Conservation (phyloP, 1,140 invertebrate genomes). For the Trypoxylus dichotomus region DNA sequence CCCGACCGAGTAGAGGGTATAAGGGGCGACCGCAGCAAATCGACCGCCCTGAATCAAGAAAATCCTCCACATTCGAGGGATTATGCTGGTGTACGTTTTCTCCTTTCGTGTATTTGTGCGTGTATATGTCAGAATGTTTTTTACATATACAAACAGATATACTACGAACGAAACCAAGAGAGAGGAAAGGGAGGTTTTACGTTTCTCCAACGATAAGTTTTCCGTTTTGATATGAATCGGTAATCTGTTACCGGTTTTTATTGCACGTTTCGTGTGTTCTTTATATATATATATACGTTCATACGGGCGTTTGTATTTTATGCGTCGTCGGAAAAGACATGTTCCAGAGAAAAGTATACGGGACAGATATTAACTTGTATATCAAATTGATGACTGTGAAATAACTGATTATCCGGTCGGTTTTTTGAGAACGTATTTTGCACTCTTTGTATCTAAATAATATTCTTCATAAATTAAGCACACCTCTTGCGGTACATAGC, state of each 20-base stretch:
- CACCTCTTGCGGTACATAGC: not conserved
- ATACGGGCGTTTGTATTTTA: not conserved
- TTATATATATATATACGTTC: not conserved
- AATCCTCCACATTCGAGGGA: conserved; percentile 21
- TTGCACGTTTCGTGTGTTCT: conserved; percentile 6
- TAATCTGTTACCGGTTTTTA: conserved; percentile 16
- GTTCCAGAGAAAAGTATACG: not conserved
- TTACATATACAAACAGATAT: not conserved
- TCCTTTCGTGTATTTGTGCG: not conserved
- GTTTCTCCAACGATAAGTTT: conserved; percentile 6
- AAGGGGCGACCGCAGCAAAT: conserved; percentile 13
- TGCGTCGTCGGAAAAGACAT: not conserved
- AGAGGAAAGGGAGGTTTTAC: not conserved
- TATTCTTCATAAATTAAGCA: not conserved
- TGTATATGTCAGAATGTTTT: not conserved
- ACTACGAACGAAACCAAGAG: not conserved
- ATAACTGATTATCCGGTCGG: not conserved
- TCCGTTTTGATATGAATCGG: conserved; percentile 15
- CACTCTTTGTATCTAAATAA: not conserved
- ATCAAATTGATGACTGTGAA: not conserved
- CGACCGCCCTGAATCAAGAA: conserved; percentile 20
- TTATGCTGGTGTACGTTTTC: not conserved
- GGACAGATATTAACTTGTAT: not conserved
- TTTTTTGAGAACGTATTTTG: not conserved
- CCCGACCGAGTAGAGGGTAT: conserved; percentile 24